Evolutionary conservation across 1,140 invertebrate species (phyloP).

Genomic region (Leptonema lineaticorne): DNA sequence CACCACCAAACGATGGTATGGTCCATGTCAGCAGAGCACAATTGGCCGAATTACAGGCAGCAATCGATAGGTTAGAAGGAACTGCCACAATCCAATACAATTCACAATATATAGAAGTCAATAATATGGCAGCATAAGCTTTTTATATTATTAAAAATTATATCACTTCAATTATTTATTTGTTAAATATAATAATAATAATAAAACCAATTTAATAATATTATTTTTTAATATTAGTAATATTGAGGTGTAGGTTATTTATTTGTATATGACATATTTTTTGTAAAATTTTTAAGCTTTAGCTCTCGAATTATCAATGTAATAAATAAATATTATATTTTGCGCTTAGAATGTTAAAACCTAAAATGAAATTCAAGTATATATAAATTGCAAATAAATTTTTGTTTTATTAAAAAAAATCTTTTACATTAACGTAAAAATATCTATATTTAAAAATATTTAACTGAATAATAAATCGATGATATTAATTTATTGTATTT

Average conservation of each 20-base stretch:
- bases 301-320: no score
- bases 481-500: no score
- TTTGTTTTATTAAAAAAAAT: no score
- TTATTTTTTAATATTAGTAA: background rate
- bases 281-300: background rate
- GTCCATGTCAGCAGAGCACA: conserved; percentile 51
- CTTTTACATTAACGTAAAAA: no score
- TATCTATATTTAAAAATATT: no score
- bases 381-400: no score
- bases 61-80: conserved; percentile 27
- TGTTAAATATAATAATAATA: background rate
- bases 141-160: background rate
- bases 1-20: conserved; percentile 34
- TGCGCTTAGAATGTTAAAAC: no score
- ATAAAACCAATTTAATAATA: no score
- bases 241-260: background rate
- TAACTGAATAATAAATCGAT: no score
- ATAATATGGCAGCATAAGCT: conserved; percentile 30
- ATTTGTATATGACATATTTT: background rate
- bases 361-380: no score
- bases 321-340: no score
- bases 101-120: conserved; percentile 14
- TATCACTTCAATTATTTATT: conserved; percentile 1
- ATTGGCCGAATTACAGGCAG: conserved; percentile 38
- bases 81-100: conserved; percentile 10